Evolutionary conservation across 2,888 invertebrate species (phyloP), one percentile per base, ranked within the genome.

Genomic region (Deilephila porcellus): DNA sequence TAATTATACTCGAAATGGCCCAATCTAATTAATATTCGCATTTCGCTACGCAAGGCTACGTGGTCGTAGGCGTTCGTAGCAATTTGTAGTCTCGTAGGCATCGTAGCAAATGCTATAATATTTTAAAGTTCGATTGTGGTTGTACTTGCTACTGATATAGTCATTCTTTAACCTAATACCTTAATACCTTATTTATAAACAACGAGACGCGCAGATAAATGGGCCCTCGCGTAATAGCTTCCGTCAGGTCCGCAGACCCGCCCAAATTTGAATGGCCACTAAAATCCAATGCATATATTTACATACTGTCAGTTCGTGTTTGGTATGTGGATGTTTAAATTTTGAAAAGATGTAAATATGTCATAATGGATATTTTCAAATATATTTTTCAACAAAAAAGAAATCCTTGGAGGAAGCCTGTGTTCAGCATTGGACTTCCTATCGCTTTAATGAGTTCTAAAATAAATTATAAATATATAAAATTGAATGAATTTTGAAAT

Each of bases 11-110:
- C 29, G 25, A 20, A 70, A 70, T 34, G 6, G 32, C 34, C 60
- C 25, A 75, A 76, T 56, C 53, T 70, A 71, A 74, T 72, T 74
- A 73, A 52, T 71, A 73, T 74, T 73, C 73, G 17, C 52, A 17
- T 60, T 74, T 75, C 70, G 74, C 78, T 79, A 79, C 77, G 78
- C 71, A 74, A 73, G 74, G 67, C 75, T 78, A 80, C 78, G 78
- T 63, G 20, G 70, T 67, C 78, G 82, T 80, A 82, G 79, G 73
- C 73, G 60, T 76, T 60, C 78, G 83, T 82, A 81, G 81, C 74
- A n/a, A 14, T 74, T 60, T 73, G 78, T 76, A 78, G 78, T 70
- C 20, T n/a, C 60, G 60, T 71, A 60, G 71, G 20, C 25, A 14
- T 4, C 25, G 67, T 67, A 67, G 67, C 67, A 1, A 67, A 20